These are phyloP conservation scores for Thaumatotibia leucotreta DNA, from an alignment of 1,140 invertebrate species.

Conservation along the genomic window DNA sequence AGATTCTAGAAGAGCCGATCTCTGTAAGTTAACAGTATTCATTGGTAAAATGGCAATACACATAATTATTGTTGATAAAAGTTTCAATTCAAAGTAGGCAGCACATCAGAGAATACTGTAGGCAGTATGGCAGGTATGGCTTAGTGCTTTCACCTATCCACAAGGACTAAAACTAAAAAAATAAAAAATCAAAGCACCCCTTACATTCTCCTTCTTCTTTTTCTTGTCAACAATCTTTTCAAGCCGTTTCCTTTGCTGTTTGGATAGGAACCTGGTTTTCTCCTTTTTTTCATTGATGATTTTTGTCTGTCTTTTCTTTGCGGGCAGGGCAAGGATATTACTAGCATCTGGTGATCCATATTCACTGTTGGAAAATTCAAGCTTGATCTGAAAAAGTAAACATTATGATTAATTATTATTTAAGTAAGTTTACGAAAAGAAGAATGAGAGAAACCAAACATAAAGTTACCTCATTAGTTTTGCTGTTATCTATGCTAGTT, in stretches of 20 bases:
- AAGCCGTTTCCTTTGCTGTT: conserved; percentile 90
- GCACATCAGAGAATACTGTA: too few species aligned
- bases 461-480: conserved; percentile 81
- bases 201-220: conserved; percentile 92
- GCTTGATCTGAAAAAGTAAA: conserved; percentile 77
- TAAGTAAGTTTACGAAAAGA: background rate
- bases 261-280: conserved; percentile 84
- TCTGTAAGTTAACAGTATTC: conserved; percentile 80
- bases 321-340: conserved; percentile 89
- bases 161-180: too few species aligned
- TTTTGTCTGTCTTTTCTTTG: conserved; percentile 88
- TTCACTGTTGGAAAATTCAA: conserved; percentile 79
- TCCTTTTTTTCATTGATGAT: conserved; percentile 76
- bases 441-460: conserved; percentile 5
- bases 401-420: background rate
- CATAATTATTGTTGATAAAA: too few species aligned
- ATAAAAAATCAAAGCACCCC: conserved; percentile 40
- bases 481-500: conserved; percentile 83
- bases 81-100: too few species aligned
- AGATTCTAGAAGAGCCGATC: conserved; percentile 85
- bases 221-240: conserved; percentile 93
- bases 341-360: conserved; percentile 81
- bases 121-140: too few species aligned
- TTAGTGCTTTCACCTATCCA: too few species aligned
- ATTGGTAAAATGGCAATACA: too few species aligned